Evolutionary conservation across 2,797 vertebrate genomes (phyloP).

Genomic region (Sebastes vulpes): DNA sequence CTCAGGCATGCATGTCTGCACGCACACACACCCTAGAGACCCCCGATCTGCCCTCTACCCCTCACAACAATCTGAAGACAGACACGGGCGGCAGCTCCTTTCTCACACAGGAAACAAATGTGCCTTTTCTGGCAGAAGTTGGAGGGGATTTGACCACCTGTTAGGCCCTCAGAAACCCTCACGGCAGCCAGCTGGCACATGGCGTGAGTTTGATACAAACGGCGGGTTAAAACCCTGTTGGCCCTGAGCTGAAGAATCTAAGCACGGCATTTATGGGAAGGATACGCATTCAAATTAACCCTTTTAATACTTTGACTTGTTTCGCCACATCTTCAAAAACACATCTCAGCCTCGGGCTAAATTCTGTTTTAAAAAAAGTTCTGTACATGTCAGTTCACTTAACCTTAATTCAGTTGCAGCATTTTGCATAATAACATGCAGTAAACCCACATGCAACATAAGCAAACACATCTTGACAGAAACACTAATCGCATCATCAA

Average conservation of each 20-base stretch:
- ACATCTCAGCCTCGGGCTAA: constrained; percentile 16
- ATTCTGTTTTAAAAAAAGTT: not conserved
- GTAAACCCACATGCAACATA: not conserved
- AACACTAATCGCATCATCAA: not conserved
- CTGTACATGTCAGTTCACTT: constrained; percentile 24
- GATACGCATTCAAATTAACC: not conserved
- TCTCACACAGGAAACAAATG: not conserved
- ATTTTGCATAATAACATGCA: not conserved
- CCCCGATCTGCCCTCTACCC: not conserved
- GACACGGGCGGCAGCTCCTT: not conserved
- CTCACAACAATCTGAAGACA: not conserved
- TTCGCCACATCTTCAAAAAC: not conserved
- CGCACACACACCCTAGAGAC: not conserved
- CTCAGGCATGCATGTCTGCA: not conserved
- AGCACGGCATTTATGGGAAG: not conserved
- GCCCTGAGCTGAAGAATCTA: constrained; percentile 4
- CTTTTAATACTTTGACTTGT: not conserved
- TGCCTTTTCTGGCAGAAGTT: not conserved
- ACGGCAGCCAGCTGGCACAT: constrained; percentile 33
- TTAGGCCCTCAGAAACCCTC: not conserved
- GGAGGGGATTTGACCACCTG: constrained; percentile 25
- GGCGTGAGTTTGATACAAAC: not conserved
- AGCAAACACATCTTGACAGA: not conserved
- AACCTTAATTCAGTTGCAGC: constrained; percentile 8
- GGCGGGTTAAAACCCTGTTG: constrained; percentile 21